Base-by-base conservation (phyloP, 2,888 invertebrate genomes). In the Graphium colonna region DNA sequence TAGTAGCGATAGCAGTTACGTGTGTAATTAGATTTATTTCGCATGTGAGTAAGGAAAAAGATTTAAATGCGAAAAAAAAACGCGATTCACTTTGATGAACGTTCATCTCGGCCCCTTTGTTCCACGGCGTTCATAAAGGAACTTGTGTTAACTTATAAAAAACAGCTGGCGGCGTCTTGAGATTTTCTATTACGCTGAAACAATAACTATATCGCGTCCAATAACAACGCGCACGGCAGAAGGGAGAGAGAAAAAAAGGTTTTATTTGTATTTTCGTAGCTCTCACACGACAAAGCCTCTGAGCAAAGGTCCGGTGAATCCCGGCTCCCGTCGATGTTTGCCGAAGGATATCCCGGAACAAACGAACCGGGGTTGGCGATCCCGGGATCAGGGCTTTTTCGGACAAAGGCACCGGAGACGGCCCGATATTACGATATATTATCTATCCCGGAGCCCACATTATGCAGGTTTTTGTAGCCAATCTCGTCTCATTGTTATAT, bases 291-390 rank as follows among this genome's bases (percentile, higher is more conserved):
- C 77, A 79, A 77, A 80, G 82, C 79, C 79, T 81, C 82, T 75
- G 75, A 79, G 79, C 77, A 79, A 82, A 83, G 84, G 84, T 80
- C 82, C 79, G 79, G 82, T 80, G 82, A 82, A 85, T 83, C 79
- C 80, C 78, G 82, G 82, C 77, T 80, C 79, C 74, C 75, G 81
- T 70, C 78, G 79, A 78, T 85, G 86, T 87, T 87, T 88, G 82
- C 83, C 76, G 75, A 82, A 78, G 87, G 83, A 83, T 82, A 82
- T 82, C 75, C 80, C 79, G 80, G 78, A 82, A 87, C 86, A 87
- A 87, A 86, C 85, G 83, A 85, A 81, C 65, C 67, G 72, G 71
- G 69, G 64, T 69, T 72, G 71, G 69, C 75, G 75, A 82, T 78
- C 78, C 75, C 73, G 72, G 79, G 84, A 84, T 84, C 82, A 80